phyloP scores from a whole-genome alignment of 2,113 vertebrate species.

The Zosterops japonicus region DNA sequence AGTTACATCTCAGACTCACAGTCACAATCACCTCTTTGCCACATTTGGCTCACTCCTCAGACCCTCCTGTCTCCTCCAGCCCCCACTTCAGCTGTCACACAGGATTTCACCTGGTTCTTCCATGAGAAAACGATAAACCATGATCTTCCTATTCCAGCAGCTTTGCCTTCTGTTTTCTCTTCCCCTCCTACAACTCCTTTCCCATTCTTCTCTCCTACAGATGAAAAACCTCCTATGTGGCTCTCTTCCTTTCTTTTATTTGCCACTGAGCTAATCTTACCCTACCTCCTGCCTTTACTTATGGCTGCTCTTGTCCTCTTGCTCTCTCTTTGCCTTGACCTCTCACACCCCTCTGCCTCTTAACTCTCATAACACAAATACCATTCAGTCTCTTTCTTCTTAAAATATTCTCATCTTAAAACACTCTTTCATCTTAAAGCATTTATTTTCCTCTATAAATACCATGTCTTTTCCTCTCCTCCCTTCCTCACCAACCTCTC shows the following conservation, averaged over 20 bases:
- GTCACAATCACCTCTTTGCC: neutral
- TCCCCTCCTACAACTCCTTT: neutral
- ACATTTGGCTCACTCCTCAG: neutral
- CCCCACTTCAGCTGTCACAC: neutral
- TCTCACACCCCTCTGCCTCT: neutral
- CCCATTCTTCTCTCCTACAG: neutral
- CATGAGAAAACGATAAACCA: neutral
- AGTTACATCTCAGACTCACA: neutral
- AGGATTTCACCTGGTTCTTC: neutral
- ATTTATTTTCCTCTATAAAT: neutral
- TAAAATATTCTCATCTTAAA: neutral
- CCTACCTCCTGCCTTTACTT: neutral
- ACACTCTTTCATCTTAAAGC: slow-evolving; percentile 1
- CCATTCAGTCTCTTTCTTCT: neutral
- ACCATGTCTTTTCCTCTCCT: neutral
- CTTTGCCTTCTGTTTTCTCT: neutral
- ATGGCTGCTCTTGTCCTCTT: neutral
- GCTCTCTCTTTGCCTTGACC: neutral
- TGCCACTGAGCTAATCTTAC: neutral
- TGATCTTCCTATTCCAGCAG: neutral
- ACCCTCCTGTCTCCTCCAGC: neutral
- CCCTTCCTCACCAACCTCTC: neutral
- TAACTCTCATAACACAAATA: neutral
- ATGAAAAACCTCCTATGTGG: neutral
- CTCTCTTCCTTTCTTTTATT: neutral